Percentiles rank a stretch among this genome's conserved stretches.
These are phyloP conservation scores for Panthera leo DNA, from an alignment of 2,113 vertebrate genomes.

Conservation along the genomic window DNA sequence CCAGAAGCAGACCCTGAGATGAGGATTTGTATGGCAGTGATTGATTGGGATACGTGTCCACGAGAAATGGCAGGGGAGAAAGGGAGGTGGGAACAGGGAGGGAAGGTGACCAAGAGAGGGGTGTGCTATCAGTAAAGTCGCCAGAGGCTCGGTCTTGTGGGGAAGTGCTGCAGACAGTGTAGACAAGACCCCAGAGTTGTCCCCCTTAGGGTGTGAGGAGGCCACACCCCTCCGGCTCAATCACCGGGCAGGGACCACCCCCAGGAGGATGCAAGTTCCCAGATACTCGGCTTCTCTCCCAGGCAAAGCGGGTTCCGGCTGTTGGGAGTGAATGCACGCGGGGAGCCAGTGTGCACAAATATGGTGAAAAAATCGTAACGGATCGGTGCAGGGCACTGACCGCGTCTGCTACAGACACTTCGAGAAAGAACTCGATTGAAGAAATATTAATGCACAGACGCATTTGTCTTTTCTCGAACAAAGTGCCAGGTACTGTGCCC, in stretches of 20 bases:
- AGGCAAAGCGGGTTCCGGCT: background rate
- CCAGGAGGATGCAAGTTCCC: background rate
- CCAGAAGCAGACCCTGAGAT: background rate
- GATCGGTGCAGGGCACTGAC: accelerated
- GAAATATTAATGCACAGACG: too few relatives aligned
- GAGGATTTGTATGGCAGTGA: background rate
- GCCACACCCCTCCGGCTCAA: background rate
- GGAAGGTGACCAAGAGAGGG: background rate
- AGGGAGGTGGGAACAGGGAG: background rate
- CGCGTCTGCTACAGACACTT: accelerated
- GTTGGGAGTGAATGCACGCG: background rate
- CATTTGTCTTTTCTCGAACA: background rate
- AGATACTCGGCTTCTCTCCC: background rate
- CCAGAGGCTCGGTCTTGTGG: background rate
- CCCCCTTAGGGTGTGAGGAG: background rate
- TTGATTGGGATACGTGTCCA: background rate
- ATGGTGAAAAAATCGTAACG: background rate
- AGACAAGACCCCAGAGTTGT: background rate
- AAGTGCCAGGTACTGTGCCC: background rate
- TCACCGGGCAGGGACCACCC: background rate
- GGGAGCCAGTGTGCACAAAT: background rate
- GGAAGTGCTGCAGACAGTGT: background rate
- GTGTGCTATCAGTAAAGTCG: background rate
- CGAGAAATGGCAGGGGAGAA: accelerated
- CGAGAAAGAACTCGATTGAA: background rate